phyloP scores from a whole-genome alignment of 2,888 invertebrate species.

The Linnaemya vulpina region DNA sequence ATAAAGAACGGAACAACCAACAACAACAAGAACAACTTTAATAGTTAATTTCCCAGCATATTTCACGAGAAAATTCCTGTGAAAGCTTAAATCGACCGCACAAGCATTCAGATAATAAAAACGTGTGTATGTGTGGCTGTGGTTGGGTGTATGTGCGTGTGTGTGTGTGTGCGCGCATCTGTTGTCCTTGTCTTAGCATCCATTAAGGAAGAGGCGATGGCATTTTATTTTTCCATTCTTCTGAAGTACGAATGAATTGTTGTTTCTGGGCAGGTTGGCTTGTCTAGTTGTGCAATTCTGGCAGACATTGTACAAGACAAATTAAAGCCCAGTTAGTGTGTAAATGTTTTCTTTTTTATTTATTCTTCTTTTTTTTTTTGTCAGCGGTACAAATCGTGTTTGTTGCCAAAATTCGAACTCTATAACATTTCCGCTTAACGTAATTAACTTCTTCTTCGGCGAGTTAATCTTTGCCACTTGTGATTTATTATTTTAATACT shows the following conservation, averaged over 20 bases:
- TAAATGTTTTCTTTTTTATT: not conserved
- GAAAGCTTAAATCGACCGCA: constrained; percentile 53
- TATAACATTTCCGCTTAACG: constrained; percentile 9
- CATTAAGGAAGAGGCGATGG: constrained; percentile 33
- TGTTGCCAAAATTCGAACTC: not conserved
- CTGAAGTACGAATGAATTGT: not conserved
- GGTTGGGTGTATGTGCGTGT: not conserved
- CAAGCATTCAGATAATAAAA: constrained; percentile 22
- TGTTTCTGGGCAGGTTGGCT: not conserved
- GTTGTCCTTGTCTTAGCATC: constrained; percentile 29
- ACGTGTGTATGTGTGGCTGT: not conserved
- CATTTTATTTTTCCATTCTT: constrained; percentile 26
- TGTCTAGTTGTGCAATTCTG: constrained; percentile 2
- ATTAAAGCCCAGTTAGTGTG: not conserved
- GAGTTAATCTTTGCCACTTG: constrained; percentile 16
- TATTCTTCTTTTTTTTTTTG: not conserved
- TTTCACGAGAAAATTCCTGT: constrained; percentile 53
- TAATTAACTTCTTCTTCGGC: not conserved
- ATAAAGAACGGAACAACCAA: constrained; percentile 7
- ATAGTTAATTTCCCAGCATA: constrained; percentile 50
- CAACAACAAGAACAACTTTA: not conserved
- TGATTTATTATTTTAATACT: constrained; percentile 14
- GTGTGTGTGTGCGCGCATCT: not conserved
- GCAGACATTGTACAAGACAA: not conserved
- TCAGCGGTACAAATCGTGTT: too few relatives aligned